Percentiles rank a stretch among this genome's conserved stretches.
Evolutionary conservation across 2,797 vertebrate species (phyloP).

Genomic region (Pseudomugil tenellus): DNA sequence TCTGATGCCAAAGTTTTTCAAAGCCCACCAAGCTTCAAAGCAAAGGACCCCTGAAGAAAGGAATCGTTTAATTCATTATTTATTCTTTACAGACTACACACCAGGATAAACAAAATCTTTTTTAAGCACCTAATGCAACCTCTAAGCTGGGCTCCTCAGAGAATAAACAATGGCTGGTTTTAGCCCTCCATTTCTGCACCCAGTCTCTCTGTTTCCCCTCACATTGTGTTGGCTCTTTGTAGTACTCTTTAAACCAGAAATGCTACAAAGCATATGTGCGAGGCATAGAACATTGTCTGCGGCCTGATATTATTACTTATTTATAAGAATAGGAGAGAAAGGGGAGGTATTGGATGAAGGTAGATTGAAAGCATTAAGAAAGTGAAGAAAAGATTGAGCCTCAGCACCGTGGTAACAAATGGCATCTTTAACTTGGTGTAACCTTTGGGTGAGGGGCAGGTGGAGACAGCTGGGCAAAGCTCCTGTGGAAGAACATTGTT

Average conservation of each 20-base stretch:
- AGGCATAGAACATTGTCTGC: constrained; percentile 53
- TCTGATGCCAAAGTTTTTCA: constrained; percentile 69
- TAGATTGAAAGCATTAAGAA: constrained; percentile 35
- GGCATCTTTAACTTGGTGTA: constrained; percentile 47
- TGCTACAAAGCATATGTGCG: constrained; percentile 30
- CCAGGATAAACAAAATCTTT: constrained; percentile 65
- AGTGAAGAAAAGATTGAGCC: not conserved
- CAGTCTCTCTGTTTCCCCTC: constrained; percentile 15
- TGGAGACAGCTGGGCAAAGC: too few species aligned
- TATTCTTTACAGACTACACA: constrained; percentile 69
- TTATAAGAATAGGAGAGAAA: constrained; percentile 53
- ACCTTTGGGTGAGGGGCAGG: constrained; percentile 40
- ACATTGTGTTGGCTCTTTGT: constrained; percentile 39
- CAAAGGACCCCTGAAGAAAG: constrained; percentile 59
- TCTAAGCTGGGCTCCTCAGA: constrained; percentile 52
- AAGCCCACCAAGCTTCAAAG: constrained; percentile 65
- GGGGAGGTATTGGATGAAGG: constrained; percentile 9
- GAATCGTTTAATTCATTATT: constrained; percentile 68
- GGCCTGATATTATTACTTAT: constrained; percentile 66
- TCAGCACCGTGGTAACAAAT: constrained; percentile 49
- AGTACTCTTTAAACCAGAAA: constrained; percentile 34
- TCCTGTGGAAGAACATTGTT: constrained; percentile 50
- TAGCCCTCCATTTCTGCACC: constrained; percentile 48
- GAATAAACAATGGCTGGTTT: constrained; percentile 69
- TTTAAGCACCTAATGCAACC: constrained; percentile 66